Evolutionary conservation across 1,140 invertebrate genomes (phyloP), one percentile per base, ranked within the genome.

Genomic region (Dinothrombium tinctorium): DNA sequence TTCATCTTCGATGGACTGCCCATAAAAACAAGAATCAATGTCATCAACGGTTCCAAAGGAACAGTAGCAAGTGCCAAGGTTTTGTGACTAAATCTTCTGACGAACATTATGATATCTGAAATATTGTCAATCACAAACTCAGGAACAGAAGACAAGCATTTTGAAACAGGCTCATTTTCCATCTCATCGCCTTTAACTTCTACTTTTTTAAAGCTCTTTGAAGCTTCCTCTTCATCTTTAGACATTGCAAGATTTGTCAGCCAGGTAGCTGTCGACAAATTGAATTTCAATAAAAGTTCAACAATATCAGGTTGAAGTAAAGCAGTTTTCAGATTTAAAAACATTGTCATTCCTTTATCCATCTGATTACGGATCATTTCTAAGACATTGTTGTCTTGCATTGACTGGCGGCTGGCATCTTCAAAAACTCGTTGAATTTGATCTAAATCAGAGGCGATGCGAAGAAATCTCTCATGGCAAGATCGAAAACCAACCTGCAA

Each of bases 401-500:
- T 11, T 14, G 8, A 25, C n/a, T n/a, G n/a, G n/a, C n/a, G n/a
- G n/a, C n/a, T n/a, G n/a, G n/a, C n/a, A n/a, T n/a, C n/a, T n/a
- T n/a, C n/a, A n/a, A n/a, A n/a, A 1, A 58, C 55, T 21, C 70
- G 62, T 56, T 86, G 77, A 35, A 80, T 66, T 43, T 74, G 69
- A 29, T 67, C 69, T 41, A 90, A 59, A 46, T 84, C 76, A 50
- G 72, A 69, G 54, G 68, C 65, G 28, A 67, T 47, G 36, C 59
- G 58, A 39, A 69, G 63, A 35, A 83, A 62, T 50, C 75, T 75
- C 46, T 86, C 80, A 23, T 78, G 66, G 25, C 76, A 68, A 14
- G 81, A 73, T 33, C 74, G 66, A 51, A 78, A 74, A 25, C 82
- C 77, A 40, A 90, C 63, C 54, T 83, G 72, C 22, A 90, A 63